A percentile compares a stretch with the other conserved stretches of the same genome.
Conservation (phyloP, 2,113 vertebrate genomes). For the Stegastes partitus region DNA sequence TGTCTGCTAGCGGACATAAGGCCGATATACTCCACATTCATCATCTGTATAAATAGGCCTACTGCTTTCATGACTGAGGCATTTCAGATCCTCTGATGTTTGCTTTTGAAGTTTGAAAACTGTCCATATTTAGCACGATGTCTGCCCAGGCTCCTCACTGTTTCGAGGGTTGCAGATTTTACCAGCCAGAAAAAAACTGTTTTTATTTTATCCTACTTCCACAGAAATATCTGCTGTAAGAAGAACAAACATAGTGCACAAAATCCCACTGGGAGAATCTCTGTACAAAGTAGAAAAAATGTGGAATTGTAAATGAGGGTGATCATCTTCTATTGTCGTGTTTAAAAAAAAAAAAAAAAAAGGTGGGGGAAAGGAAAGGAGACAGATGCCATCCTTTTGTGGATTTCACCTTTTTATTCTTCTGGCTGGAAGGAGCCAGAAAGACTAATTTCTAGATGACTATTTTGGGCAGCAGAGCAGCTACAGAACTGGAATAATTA, state of each 20-base stretch:
- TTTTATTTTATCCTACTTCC: conserved; percentile 32
- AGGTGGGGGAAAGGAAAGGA: neutral
- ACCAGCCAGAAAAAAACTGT: conserved; percentile 10
- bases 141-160: conserved; percentile 16
- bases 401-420: conserved; percentile 13
- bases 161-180: conserved; percentile 40
- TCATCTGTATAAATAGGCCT: conserved; percentile 62
- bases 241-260: conserved; percentile 11
- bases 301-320: conserved; percentile 33
- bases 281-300: conserved; percentile 21
- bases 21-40: conserved; percentile 37
- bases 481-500: conserved; percentile 20
- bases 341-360: conserved; percentile 1
- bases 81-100: conserved; percentile 65
- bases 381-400: neutral
- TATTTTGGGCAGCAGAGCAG: conserved; percentile 36
- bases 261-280: conserved; percentile 31
- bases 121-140: conserved; percentile 60
- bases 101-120: conserved; percentile 72
- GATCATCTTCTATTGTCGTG: conserved; percentile 4
- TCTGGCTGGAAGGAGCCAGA: conserved; percentile 5
- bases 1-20: conserved; percentile 17
- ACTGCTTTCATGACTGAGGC: conserved; percentile 57
- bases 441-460: conserved; percentile 9
- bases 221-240: conserved; percentile 25